These are phyloP conservation scores for Cantharis nigra DNA, from an alignment of 2,888 invertebrate species.

Conservation along the genomic window DNA sequence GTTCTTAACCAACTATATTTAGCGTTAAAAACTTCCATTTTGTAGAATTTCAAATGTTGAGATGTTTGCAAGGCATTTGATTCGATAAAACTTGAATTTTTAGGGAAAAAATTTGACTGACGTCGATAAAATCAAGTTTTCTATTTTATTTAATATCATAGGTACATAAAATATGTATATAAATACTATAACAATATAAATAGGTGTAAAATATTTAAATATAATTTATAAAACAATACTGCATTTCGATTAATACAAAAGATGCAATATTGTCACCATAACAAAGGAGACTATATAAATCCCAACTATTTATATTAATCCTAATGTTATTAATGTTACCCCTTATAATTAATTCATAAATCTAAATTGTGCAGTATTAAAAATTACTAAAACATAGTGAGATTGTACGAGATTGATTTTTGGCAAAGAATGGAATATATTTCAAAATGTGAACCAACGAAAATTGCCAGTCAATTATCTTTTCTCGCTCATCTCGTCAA, in stretches of 20 bases:
- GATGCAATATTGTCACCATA: background rate
- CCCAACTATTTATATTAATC: background rate
- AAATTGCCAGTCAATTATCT: background rate
- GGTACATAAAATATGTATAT: background rate
- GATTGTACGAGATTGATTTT: background rate
- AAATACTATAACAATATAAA: background rate
- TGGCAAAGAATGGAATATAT: background rate
- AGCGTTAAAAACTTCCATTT: no score
- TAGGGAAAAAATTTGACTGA: background rate
- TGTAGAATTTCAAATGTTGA: no score
- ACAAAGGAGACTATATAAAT: background rate
- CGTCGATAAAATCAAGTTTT: background rate
- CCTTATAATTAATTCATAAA: background rate
- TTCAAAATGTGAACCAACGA: background rate
- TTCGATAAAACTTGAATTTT: background rate
- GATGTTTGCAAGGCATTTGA: no score
- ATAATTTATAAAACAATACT: slow-evolving; percentile 1
- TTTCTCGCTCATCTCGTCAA: background rate
- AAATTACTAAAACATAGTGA: background rate
- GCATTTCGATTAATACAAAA: background rate
- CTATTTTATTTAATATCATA: background rate
- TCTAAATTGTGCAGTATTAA: background rate
- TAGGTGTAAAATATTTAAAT: background rate
- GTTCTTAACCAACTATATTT: no score
- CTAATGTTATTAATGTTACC: background rate